Evolutionary conservation across 2,888 invertebrate species (phyloP), one percentile per base, ranked within the genome.

Genomic region (Saturnia pavonia): DNA sequence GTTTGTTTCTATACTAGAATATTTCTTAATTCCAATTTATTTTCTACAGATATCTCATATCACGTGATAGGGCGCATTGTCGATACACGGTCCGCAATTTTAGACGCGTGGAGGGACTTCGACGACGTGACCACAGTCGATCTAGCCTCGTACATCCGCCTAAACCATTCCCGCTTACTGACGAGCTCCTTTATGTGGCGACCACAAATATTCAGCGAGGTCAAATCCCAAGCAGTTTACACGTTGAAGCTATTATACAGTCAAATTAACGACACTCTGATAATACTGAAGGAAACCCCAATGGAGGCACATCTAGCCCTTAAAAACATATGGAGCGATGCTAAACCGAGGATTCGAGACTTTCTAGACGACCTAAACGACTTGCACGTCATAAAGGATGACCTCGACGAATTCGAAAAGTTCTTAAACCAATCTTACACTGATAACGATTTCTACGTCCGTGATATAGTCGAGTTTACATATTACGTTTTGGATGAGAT

Each of bases 161-260:
- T 98, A 77, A 98, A 98, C 89, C 97, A 98, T 84, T 98, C 98
- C 0, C 94, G 97, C 54, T 92, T 98, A 0, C 93, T 98, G 19
- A 97, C 97, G 1, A 97, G 97, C 73, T 95, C 95, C n/a, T 90
- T 97, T 34, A 94, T 95, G 72, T 98, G 98, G 98, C 94, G 97
- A 34, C 97, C 97, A 0, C 95, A 96, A 76, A 95, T 97, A 40
- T 96, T 95, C 79, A 81, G 87, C 70, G 94, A 94, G 79, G 82
- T 94, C 0, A 93, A 90, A 77, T 80, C 88, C 0, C 85, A 88
- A 63, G 87, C 88, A 0, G 83, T 91, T 0, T 86, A 85, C 67
- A 75, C 86, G 0, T 73, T 94, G 0, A 94, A 90, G 75, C 78
- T 89, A n/a, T 63, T 94, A 9, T 94, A 94, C 75, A 74, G 85